These are phyloP conservation scores for Leptopilina drosophilae DNA, from an alignment of 2,888 invertebrate species.

Conservation along the genomic window DNA sequence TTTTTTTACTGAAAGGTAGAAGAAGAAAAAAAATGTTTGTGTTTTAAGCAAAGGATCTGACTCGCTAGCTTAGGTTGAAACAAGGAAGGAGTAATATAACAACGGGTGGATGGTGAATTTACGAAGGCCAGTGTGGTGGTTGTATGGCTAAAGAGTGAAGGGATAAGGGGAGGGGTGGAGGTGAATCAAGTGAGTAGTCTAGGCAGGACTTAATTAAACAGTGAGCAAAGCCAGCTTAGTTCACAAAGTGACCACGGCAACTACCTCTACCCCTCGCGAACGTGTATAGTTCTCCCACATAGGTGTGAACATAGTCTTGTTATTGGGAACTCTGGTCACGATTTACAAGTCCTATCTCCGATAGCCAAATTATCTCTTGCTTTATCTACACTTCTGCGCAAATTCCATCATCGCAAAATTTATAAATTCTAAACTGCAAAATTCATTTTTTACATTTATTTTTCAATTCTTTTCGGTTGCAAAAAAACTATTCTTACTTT, in stretches of 20 bases:
- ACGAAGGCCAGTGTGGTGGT: slow-evolving; percentile 49
- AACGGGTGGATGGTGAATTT: slow-evolving; percentile 9
- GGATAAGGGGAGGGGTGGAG: slow-evolving; percentile 52
- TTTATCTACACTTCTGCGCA: slow-evolving; percentile 10
- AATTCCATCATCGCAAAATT: not conserved
- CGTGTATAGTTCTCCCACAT: slow-evolving; percentile 50
- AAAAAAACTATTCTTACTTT: too few species aligned
- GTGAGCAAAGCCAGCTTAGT: slow-evolving; percentile 75
- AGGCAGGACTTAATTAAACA: slow-evolving; percentile 77
- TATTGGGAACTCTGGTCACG: slow-evolving; percentile 26
- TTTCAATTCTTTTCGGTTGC: too few species aligned
- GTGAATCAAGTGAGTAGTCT: slow-evolving; percentile 69
- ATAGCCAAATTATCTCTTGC: not conserved
- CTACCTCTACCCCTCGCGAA: slow-evolving; percentile 63
- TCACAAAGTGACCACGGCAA: slow-evolving; percentile 77
- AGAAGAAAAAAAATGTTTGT: not conserved
- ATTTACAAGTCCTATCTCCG: slow-evolving; percentile 28
- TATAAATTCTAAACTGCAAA: not conserved
- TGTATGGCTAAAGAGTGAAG: slow-evolving; percentile 47
- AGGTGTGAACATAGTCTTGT: slow-evolving; percentile 36
- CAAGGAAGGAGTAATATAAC: slow-evolving; percentile 22
- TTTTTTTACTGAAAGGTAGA: not conserved
- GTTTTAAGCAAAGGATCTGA: slow-evolving; percentile 19
- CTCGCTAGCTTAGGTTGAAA: slow-evolving; percentile 8
- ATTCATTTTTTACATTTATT: too few species aligned